phyloP scores from a whole-genome alignment of 2,888 invertebrate species.

The Endomychus coccineus region DNA sequence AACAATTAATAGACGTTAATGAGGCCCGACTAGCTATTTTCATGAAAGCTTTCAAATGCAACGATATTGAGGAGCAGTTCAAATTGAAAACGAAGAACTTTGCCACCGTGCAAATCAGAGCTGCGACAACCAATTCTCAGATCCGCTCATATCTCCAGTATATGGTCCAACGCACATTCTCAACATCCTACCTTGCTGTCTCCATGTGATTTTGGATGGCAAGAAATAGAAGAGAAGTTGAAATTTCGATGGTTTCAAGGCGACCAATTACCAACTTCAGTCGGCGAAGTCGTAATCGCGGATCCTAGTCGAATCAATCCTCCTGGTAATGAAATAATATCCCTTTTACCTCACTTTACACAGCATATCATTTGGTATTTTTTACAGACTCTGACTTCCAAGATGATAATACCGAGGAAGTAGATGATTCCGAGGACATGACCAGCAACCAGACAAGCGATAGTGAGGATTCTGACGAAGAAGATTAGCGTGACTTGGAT shows the following conservation, averaged over 20 bases:
- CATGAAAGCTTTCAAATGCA: conserved; percentile 13
- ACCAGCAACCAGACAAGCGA: conserved; percentile 1
- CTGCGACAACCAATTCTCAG: conserved; percentile 17
- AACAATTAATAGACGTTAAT: conserved; percentile 18
- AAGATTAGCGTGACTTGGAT: conserved; percentile 1
- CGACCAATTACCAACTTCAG: conserved; percentile 1
- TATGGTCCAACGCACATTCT: conserved; percentile 1
- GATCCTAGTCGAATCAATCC: neutral
- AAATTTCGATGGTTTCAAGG: conserved; percentile 2
- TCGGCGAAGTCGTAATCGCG: neutral
- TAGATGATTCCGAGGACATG: conserved; percentile 1
- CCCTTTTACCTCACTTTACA: conserved; percentile 2
- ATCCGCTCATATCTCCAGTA: conserved; percentile 3
- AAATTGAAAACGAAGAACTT: conserved; percentile 19
- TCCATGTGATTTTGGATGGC: conserved; percentile 1
- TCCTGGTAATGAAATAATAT: conserved; percentile 1
- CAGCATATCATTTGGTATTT: conserved; percentile 1
- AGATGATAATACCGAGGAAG: neutral
- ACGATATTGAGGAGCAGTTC: conserved; percentile 14
- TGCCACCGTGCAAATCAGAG: conserved; percentile 24
- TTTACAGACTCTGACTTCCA: neutral
- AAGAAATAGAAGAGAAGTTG: conserved; percentile 1
- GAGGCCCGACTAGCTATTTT: conserved; percentile 20
- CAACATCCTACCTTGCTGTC: conserved; percentile 1
- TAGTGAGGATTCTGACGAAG: neutral